Base-by-base conservation (phyloP, 2,888 invertebrate genomes). In the Nymphalis polychloros region DNA sequence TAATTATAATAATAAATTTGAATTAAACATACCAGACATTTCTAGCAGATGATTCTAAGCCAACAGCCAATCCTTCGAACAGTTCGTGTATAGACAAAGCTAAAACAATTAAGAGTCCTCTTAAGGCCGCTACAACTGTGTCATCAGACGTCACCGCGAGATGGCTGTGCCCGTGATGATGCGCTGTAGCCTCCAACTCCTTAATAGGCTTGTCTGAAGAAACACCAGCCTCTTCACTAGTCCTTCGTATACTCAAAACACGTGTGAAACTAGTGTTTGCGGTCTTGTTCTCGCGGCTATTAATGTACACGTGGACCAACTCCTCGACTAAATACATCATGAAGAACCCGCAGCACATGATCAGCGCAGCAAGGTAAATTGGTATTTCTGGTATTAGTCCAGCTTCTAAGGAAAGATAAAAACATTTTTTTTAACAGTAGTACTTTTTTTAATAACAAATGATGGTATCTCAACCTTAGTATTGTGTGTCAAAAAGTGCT, bases 11-110 rank as follows among this genome's bases (percentile, higher is more conserved):
- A 50, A 16, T 16, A 62, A 20, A 52, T 49, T 17, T 20, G 23
- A 55, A 13, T 50, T 6, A 19, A 46, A 59, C 41, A 20, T 77
- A 91, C 92, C 92, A 92, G 31, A 92, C 90, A 72, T 87, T 91
- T 48, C 78, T 84, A n/a, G 89, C 90, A 0, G 95, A 94, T 8
- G 93, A 87, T 81, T 97, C 96, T 72, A 97, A 83, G 0, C 97
- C 97, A 3, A 97, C 96, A 13, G 97, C 96, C 53, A 97, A 90
- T 0, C 97, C 97, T 89, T 97, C 97, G 80, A 97, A 97, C 16
- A 97, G 90, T 81, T 97, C 97, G 79, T 97, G 97, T 52, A 97
- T 94, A 0, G 92, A 92, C 63, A 92, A 84, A 0, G 97, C 97
- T 66, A 97, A 84, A 0, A 97, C 96, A 50, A 97, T 95, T 47